These are phyloP conservation scores for Ormyrus thymus DNA, from an alignment of 2,888 invertebrate genomes.

Conservation along the genomic window DNA sequence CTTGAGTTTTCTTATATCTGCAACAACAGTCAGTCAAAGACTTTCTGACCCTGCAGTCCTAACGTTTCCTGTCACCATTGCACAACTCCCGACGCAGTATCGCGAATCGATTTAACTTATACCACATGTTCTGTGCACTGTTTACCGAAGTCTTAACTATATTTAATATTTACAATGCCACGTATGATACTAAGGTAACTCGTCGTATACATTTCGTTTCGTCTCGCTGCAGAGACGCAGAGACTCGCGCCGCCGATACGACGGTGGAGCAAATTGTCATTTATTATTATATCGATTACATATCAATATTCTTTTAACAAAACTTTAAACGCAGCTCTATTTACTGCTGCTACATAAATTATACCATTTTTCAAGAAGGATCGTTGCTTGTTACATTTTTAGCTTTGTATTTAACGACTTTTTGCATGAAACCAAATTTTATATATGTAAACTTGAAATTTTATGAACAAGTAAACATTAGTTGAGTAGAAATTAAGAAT, in stretches of 20 bases:
- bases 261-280: slow-evolving; percentile 38
- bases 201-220: slow-evolving; percentile 69
- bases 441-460: neutral
- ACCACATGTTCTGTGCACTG: slow-evolving; percentile 36
- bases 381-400: neutral
- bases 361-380: slow-evolving; percentile 36
- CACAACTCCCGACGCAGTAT: slow-evolving; percentile 51
- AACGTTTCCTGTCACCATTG: slow-evolving; percentile 35
- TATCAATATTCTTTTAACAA: slow-evolving; percentile 22
- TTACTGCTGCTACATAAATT: slow-evolving; percentile 18
- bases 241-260: slow-evolving; percentile 39
- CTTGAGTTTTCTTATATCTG: too few relatives aligned
- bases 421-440: too few relatives aligned
- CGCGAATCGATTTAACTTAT: slow-evolving; percentile 48
- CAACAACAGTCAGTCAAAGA: slow-evolving; percentile 12
- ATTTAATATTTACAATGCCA: slow-evolving; percentile 68
- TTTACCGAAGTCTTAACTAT: slow-evolving; percentile 61
- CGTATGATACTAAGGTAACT: slow-evolving; percentile 68
- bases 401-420: too few relatives aligned
- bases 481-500: neutral
- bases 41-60: too few relatives aligned
- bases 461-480: neutral
- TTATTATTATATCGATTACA: slow-evolving; percentile 26
- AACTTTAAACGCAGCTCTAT: slow-evolving; percentile 15
- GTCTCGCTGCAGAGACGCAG: slow-evolving; percentile 46